Conservation (phyloP, 2,888 invertebrate genomes). For the Byasa hedistus region DNA sequence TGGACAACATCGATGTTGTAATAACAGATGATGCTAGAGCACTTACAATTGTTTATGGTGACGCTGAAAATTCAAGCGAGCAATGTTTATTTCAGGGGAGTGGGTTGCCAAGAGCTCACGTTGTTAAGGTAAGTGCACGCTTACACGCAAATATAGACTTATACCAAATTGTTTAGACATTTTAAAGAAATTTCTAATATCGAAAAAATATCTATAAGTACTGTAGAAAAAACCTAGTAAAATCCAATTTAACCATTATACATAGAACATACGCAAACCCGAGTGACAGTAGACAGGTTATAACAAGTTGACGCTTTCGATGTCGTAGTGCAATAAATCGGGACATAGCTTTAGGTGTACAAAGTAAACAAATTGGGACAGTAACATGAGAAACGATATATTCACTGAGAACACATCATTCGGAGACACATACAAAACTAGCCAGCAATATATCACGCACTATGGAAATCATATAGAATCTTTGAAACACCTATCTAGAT, state of each 20-base stretch:
- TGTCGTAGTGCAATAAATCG: conserved; percentile 19
- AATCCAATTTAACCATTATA: no score
- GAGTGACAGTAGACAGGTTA: neutral
- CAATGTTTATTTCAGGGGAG: conserved; percentile 73
- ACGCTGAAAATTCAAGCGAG: conserved; percentile 48
- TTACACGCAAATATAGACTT: conserved; percentile 44
- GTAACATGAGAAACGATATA: conserved; percentile 30
- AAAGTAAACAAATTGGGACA: conserved; percentile 34
- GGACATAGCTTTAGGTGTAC: conserved; percentile 31
- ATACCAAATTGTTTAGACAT: neutral
- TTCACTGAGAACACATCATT: conserved; percentile 14
- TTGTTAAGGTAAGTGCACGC: conserved; percentile 72
- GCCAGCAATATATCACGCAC: conserved; percentile 31
- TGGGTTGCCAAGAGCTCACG: conserved; percentile 65
- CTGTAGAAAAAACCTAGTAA: no score
- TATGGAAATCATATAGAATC: neutral
- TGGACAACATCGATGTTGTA: conserved; percentile 69
- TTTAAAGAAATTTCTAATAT: neutral
- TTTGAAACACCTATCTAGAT: neutral
- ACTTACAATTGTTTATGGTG: conserved; percentile 38
- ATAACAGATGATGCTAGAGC: conserved; percentile 60
- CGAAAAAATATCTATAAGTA: neutral
- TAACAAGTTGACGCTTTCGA: conserved; percentile 13
- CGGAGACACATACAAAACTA: conserved; percentile 14
- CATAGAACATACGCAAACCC: no score